A percentile compares a stretch with the other conserved stretches of the same genome.
Evolutionary conservation across 2,888 invertebrate species (phyloP).

Genomic region (Patella caerulea): DNA sequence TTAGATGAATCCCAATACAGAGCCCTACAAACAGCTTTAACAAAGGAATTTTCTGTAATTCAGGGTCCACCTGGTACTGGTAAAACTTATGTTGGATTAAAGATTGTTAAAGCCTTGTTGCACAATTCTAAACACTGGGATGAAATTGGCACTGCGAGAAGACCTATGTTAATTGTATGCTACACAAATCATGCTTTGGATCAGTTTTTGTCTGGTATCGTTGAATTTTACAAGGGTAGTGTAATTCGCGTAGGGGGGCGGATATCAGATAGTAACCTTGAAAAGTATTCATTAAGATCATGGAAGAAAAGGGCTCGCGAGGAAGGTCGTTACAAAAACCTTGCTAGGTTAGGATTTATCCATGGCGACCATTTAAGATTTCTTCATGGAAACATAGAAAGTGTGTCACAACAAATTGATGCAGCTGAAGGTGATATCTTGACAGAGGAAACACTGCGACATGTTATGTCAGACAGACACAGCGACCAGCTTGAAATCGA

Average conservation of each 20-base stretch:
- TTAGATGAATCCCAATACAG: conserved; percentile 63
- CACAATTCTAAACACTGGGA: conserved; percentile 74
- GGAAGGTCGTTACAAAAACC: not conserved
- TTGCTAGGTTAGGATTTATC: not conserved
- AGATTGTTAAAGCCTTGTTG: conserved; percentile 79
- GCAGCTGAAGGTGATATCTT: conserved; percentile 30
- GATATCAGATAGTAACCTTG: conserved; percentile 48
- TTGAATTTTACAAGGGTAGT: conserved; percentile 45
- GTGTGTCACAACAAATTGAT: conserved; percentile 2
- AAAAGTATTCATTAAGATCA: conserved; percentile 36
- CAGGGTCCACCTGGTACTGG: conserved; percentile 88
- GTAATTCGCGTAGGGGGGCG: conserved; percentile 67
- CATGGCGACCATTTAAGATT: not conserved
- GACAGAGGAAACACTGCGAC: conserved; percentile 30
- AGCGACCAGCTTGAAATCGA: not conserved
- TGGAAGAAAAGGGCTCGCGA: not conserved
- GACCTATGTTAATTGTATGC: conserved; percentile 68
- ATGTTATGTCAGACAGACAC: not conserved
- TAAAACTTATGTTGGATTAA: conserved; percentile 85
- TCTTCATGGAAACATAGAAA: conserved; percentile 2
- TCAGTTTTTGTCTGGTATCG: conserved; percentile 70
- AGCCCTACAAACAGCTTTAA: conserved; percentile 63
- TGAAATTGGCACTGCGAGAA: conserved; percentile 13
- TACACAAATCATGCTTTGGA: conserved; percentile 72
- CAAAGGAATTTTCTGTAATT: conserved; percentile 65